These are phyloP conservation scores for Mactromeris polynyma DNA, from an alignment of 2,888 invertebrate species.

Conservation along the genomic window DNA sequence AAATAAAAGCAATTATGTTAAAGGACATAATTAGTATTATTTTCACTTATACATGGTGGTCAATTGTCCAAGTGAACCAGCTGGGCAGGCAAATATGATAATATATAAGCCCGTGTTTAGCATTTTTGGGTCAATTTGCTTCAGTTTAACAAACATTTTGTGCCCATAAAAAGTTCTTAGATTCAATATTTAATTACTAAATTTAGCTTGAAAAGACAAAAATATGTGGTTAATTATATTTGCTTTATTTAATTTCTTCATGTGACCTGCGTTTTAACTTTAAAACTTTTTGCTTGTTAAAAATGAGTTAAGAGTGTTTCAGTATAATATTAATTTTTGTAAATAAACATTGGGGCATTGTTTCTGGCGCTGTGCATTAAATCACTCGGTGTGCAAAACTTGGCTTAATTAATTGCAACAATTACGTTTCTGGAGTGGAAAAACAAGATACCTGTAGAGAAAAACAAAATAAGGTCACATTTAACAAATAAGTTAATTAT, in stretches of 20 bases:
- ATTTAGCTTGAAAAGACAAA: neutral
- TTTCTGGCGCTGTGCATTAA: neutral
- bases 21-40: too few relatives aligned
- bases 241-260: neutral
- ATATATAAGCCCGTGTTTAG: too few relatives aligned
- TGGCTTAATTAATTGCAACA: slow-evolving; percentile 23
- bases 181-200: too few relatives aligned
- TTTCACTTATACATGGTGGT: too few relatives aligned
- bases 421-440: slow-evolving; percentile 16
- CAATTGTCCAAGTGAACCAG: too few relatives aligned
- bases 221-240: neutral
- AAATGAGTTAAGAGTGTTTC: neutral
- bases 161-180: too few relatives aligned
- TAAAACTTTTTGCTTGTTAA: neutral
- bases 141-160: too few relatives aligned
- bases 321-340: neutral
- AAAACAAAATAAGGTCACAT: slow-evolving; percentile 38
- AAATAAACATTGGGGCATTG: neutral
- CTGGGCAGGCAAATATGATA: too few relatives aligned
- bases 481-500: slow-evolving; percentile 45
- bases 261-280: neutral
- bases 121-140: too few relatives aligned
- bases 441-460: slow-evolving; percentile 16
- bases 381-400: neutral
- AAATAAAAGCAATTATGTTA: too few relatives aligned